phyloP scores from a whole-genome alignment of 2,797 vertebrate species.

The Naso thynnoides region DNA sequence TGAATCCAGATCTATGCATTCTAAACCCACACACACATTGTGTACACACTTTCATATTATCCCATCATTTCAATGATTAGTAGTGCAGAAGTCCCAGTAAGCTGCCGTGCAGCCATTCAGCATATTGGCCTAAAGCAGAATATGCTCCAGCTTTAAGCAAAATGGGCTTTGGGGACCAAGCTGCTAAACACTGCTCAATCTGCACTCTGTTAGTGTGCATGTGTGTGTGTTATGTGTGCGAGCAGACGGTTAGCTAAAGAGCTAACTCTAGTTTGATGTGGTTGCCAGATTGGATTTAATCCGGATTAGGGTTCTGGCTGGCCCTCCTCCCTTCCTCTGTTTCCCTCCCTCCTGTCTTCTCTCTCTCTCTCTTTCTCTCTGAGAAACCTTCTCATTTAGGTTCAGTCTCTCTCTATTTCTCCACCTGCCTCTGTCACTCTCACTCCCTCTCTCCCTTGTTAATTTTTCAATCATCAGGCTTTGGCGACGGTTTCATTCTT shows the following conservation, averaged over 20 bases:
- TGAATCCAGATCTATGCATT: constrained; percentile 36
- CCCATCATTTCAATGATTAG: constrained; percentile 79
- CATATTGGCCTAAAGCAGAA: constrained; percentile 86
- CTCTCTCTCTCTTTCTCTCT: constrained; percentile 47
- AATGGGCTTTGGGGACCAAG: constrained; percentile 89
- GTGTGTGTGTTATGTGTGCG: constrained; percentile 66
- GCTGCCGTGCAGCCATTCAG: constrained; percentile 81
- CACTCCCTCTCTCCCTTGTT: constrained; percentile 57
- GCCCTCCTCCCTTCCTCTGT: constrained; percentile 52
- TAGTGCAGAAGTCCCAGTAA: constrained; percentile 70
- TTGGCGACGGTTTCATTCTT: constrained; percentile 55
- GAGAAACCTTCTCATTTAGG: constrained; percentile 60
- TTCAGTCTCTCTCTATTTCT: constrained; percentile 44
- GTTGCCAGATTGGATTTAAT: constrained; percentile 98
- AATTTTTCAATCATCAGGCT: constrained; percentile 66
- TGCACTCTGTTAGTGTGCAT: constrained; percentile 57
- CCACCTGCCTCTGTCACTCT: constrained; percentile 59
- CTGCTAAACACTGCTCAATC: constrained; percentile 90
- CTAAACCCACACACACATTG: constrained; percentile 26
- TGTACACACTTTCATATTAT: constrained; percentile 58
- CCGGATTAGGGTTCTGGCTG: constrained; percentile 85
- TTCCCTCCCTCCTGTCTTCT: constrained; percentile 24
- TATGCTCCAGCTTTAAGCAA: constrained; percentile 87
- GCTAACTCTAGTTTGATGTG: constrained; percentile 90
- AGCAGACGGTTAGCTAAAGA: constrained; percentile 89